Conservation (phyloP, 2,797 vertebrate genomes). For the Capromys pilorides region DNA sequence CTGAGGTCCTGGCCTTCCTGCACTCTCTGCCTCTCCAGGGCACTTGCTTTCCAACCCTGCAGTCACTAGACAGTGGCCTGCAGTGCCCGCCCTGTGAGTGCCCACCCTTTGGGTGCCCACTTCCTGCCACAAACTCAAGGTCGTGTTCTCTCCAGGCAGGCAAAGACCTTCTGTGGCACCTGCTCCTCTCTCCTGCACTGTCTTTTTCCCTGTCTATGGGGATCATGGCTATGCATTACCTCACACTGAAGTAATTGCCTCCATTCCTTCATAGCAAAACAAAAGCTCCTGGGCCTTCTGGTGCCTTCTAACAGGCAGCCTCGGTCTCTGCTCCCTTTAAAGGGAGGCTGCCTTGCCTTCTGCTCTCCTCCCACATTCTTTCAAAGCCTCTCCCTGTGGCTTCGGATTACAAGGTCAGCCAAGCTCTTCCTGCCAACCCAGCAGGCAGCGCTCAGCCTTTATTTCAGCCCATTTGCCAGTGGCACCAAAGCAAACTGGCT, state of each 20-base stretch:
- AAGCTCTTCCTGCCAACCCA: not conserved
- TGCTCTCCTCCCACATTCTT: not conserved
- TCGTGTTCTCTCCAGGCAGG: rapidly evolving
- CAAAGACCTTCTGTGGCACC: not conserved
- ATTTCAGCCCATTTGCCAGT: no score
- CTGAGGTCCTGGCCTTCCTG: not conserved
- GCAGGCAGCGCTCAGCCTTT: not conserved
- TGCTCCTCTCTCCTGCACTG: not conserved
- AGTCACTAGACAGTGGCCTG: not conserved
- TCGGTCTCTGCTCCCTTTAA: not conserved
- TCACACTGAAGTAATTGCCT: not conserved
- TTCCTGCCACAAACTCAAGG: not conserved
- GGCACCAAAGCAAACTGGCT: not conserved
- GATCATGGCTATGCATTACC: not conserved
- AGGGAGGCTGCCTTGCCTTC: no score
- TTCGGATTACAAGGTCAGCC: not conserved
- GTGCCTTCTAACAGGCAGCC: no score
- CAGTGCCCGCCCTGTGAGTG: no score
- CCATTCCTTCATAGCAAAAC: not conserved
- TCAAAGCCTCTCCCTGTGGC: not conserved
- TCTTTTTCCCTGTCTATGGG: not conserved
- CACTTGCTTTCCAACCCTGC: rapidly evolving
- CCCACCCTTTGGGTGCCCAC: not conserved
- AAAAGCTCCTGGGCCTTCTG: not conserved
- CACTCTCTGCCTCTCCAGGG: no score